Base-by-base conservation (phyloP, 1,140 invertebrate genomes). In the Spodoptera litura region DNA sequence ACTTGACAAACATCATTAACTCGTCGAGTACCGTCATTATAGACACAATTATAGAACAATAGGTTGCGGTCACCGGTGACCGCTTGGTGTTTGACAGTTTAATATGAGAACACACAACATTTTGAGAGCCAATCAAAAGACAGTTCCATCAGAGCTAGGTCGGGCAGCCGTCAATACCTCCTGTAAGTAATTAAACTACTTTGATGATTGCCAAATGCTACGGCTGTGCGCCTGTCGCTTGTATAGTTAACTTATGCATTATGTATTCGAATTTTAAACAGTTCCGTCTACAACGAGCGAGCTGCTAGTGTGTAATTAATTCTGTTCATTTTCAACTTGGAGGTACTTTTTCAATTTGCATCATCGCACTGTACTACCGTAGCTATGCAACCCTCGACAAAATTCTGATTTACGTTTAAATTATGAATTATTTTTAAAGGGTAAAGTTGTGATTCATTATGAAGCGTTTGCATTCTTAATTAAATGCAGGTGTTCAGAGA, bases 311-410 rank as follows among this genome's bases (percentile, higher is more conserved):
- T 78, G 78, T 85, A 35, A 75, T 75, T 52, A 83, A 88, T 85
- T 87, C 80, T 81, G 81, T 83, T 81, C 79, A 83, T 83, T 84
- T 85, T 78, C 51, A 81, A 75, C 76, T 74, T 68, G 84, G 49
- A 53, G 44, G 49, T 64, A 88, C 80, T 87, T 87, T 87, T 84
- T 87, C 81, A 88, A 88, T 88, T 84, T 85, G 84, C 83, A 85
- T 88, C 80, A 82, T 81, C 56, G 73, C 71, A 55, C n/a, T 51
- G 68, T 80, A 68, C 73, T 78, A 31, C 44, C 12, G 35, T 59
- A 12, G 44, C 49, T 61, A 49, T 59, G 56, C 35, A 59, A 51
- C 55, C 55, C 15, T 59, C 55, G 71, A 31, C 71, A 73, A 49
- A 73, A 51, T 13, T 71, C 68, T 56, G 55, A 55, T 56, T 56